Evolutionary conservation across 2,113 vertebrate genomes (phyloP).

Genomic region (Spilogale gracilis): DNA sequence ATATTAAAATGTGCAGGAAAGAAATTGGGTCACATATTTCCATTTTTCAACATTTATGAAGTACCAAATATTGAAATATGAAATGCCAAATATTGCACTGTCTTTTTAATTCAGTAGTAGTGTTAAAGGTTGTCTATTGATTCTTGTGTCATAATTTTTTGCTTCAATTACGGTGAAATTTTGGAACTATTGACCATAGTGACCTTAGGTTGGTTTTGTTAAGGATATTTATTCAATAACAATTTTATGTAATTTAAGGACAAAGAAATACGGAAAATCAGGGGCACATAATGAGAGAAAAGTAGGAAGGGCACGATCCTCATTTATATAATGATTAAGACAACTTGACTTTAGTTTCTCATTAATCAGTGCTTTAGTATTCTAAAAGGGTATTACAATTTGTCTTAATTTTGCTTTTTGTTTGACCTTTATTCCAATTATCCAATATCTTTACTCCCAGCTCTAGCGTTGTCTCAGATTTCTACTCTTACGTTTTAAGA

Average conservation of each 20-base stretch:
- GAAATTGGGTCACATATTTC: background rate
- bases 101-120: slow-evolving; percentile 3
- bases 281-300: background rate
- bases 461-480: background rate
- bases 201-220: slow-evolving; percentile 7
- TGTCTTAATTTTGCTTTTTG: background rate
- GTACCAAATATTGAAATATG: background rate
- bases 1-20: slow-evolving; percentile 3
- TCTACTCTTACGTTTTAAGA: background rate
- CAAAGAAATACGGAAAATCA: slow-evolving; percentile 47
- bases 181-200: background rate
- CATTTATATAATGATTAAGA: background rate
- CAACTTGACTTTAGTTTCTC: slow-evolving; percentile 19
- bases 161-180: slow-evolving; percentile 5
- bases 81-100: background rate
- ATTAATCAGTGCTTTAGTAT: background rate
- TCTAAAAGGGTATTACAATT: slow-evolving; percentile 13
- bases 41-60: slow-evolving; percentile 28
- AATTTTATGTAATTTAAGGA: slow-evolving; percentile 50
- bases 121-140: background rate
- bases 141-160: background rate
- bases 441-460: background rate
- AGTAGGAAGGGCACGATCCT: background rate
- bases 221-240: slow-evolving; percentile 25
- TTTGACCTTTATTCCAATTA: background rate